These are phyloP conservation scores for Parnassius apollo DNA, from an alignment of 2,888 invertebrate genomes.

Conservation along the genomic window DNA sequence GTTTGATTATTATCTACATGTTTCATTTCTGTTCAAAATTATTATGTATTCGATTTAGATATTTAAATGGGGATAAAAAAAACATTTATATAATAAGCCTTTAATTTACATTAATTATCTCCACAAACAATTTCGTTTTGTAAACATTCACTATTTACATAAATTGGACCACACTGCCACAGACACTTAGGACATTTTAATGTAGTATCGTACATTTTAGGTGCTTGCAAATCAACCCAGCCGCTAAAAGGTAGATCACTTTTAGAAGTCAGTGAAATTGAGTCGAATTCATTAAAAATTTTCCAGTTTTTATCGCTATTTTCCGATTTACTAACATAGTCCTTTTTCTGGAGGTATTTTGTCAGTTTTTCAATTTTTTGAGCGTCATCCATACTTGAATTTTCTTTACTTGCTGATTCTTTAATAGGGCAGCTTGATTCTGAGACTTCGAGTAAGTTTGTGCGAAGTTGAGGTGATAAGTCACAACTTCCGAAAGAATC, in stretches of 20 bases:
- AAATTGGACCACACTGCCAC: constrained; percentile 73
- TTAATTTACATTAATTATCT: constrained; percentile 41
- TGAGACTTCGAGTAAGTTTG: constrained; percentile 47
- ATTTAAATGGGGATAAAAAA: neutral
- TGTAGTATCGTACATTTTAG: constrained; percentile 31
- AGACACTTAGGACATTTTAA: constrained; percentile 68
- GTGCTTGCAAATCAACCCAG: constrained; percentile 54
- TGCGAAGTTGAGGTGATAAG: constrained; percentile 55
- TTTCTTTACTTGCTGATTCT: constrained; percentile 50
- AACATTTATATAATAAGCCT: constrained; percentile 9
- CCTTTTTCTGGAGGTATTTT: constrained; percentile 60
- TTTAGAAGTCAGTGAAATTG: constrained; percentile 37
- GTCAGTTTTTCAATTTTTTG: constrained; percentile 78
- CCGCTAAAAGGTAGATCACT: constrained; percentile 37
- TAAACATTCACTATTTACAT: constrained; percentile 58
- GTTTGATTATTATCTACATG: too few relatives aligned
- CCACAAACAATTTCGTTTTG: constrained; percentile 48
- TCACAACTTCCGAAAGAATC: constrained; percentile 50
- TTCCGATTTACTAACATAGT: constrained; percentile 36
- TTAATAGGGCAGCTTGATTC: constrained; percentile 35
- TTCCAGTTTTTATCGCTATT: constrained; percentile 61
- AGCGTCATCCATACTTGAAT: constrained; percentile 42
- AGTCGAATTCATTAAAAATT: constrained; percentile 50
- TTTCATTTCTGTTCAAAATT: too few relatives aligned
- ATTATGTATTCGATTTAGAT: too few relatives aligned